phyloP scores from a whole-genome alignment of 2,113 vertebrate genomes.

The Lycaon pictus region DNA sequence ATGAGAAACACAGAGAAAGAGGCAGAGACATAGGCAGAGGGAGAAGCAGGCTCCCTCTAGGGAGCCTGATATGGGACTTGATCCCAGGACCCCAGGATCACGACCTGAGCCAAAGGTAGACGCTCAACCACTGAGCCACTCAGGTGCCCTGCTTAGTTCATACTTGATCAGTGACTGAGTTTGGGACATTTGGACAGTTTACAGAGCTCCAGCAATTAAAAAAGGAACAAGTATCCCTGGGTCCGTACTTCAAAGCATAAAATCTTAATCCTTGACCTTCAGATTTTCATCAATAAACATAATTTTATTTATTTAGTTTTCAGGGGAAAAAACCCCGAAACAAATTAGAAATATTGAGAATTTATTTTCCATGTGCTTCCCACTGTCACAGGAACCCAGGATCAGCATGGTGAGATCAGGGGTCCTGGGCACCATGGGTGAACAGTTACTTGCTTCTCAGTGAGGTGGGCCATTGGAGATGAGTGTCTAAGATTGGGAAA shows the following conservation, averaged over 20 bases:
- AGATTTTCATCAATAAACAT: not conserved
- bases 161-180: not conserved
- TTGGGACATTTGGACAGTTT: not conserved
- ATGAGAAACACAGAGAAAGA: too few species aligned
- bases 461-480: not conserved
- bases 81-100: too few species aligned
- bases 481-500: not conserved
- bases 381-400: not conserved
- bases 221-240: not conserved
- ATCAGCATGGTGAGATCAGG: not conserved
- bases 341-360: not conserved
- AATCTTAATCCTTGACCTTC: not conserved
- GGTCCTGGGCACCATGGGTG: not conserved
- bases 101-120: too few species aligned
- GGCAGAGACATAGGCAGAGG: too few species aligned
- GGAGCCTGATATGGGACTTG: too few species aligned
- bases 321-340: not conserved
- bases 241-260: not conserved
- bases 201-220: not conserved
- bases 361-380: not conserved
- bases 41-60: too few species aligned
- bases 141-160: not conserved
- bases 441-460: not conserved
- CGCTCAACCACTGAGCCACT: too few species aligned
- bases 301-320: conserved; percentile 37